Conservation (phyloP, 1,140 invertebrate species). For the Penaeus chinensis region DNA sequence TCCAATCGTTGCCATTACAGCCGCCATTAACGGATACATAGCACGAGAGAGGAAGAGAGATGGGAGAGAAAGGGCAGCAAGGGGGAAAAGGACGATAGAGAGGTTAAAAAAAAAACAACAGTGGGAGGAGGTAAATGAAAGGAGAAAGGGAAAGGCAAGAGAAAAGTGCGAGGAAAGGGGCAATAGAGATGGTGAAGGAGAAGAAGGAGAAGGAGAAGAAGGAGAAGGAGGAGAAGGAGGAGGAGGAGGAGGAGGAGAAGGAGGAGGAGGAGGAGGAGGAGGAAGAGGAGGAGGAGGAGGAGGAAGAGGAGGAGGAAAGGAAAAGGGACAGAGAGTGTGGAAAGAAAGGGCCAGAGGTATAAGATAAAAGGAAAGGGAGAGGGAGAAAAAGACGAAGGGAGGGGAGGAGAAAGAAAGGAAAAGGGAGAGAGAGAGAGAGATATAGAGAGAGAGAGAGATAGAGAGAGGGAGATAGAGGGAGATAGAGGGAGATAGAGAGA, state of each 20-base stretch:
- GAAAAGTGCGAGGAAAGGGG: background rate
- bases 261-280: background rate
- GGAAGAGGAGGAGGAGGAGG: background rate
- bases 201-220: background rate
- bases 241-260: background rate
- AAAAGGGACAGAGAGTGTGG: background rate
- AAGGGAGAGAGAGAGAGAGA: background rate
- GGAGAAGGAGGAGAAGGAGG: background rate
- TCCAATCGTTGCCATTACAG: no score
- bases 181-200: background rate
- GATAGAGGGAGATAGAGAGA: conserved; percentile 19
- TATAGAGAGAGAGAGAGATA: background rate
- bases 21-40: background rate
- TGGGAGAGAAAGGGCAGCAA: background rate
- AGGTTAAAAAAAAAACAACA: no score
- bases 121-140: background rate
- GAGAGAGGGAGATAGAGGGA: background rate
- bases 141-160: background rate
- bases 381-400: no score
- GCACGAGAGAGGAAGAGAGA: background rate
- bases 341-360: no score
- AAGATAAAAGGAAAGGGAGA: background rate
- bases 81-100: background rate
- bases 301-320: background rate
- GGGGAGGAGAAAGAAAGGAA: background rate